These are phyloP conservation scores for Elanus axillaris DNA, from an alignment of 2,113 vertebrate genomes.

Conservation along the genomic window DNA sequence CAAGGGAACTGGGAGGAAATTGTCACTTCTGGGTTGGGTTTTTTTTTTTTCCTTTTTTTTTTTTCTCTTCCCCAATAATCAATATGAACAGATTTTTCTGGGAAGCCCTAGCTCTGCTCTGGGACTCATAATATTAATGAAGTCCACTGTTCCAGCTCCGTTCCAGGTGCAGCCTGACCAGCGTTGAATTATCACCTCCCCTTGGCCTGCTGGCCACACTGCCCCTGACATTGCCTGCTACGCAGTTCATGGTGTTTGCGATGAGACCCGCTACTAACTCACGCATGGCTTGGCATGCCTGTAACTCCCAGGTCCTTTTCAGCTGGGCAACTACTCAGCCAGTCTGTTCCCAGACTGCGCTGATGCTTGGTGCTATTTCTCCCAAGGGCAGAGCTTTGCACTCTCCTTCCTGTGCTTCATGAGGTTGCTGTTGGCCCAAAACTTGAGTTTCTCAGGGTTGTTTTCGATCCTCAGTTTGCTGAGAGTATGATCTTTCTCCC, in stretches of 20 bases:
- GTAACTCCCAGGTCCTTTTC: background rate
- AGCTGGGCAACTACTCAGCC: accelerated
- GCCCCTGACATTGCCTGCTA: background rate
- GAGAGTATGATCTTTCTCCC: background rate
- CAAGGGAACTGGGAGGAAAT: background rate
- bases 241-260: background rate
- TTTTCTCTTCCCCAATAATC: background rate
- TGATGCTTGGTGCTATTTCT: background rate
- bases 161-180: background rate
- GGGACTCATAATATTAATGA: background rate
- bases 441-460: background rate
- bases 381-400: background rate
- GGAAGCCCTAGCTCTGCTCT: background rate
- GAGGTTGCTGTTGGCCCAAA: background rate
- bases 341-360: background rate
- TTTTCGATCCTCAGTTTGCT: background rate
- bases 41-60: background rate
- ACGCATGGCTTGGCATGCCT: background rate
- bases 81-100: background rate
- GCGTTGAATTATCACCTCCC: background rate
- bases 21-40: accelerated
- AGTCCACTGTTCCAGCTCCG: background rate
- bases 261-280: background rate
- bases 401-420: background rate
- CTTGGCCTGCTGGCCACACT: background rate